Percentiles rank a stretch among this genome's conserved stretches.
phyloP scores from a whole-genome alignment of 2,888 invertebrate species.

The Hirtodrosophila histrioides region DNA sequence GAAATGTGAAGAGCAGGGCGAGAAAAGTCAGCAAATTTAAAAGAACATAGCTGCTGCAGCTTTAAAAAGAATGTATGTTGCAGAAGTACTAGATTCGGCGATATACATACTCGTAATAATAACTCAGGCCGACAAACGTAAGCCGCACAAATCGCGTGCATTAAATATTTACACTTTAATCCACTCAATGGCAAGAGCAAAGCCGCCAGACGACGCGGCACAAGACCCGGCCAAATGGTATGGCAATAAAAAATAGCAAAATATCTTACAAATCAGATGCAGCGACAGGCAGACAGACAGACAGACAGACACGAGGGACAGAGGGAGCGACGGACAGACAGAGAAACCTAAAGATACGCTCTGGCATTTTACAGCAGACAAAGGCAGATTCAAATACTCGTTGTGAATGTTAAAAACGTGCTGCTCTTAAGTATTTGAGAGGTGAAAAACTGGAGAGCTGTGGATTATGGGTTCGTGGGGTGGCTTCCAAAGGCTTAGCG shows the following conservation, averaged over 20 bases:
- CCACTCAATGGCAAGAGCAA: slow-evolving; percentile 75
- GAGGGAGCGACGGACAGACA: slow-evolving; percentile 33
- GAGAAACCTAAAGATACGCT: slow-evolving; percentile 32
- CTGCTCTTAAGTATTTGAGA: slow-evolving; percentile 31
- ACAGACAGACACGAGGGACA: slow-evolving; percentile 36
- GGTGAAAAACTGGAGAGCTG: slow-evolving; percentile 12
- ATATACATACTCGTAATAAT: slow-evolving; percentile 48
- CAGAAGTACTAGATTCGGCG: slow-evolving; percentile 12
- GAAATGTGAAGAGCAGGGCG: slow-evolving; percentile 17
- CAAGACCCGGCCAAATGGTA: slow-evolving; percentile 47
- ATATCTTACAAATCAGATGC: slow-evolving; percentile 74
- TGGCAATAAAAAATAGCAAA: slow-evolving; percentile 77
- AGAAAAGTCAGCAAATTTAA: slow-evolving; percentile 25
- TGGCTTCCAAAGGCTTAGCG: slow-evolving; percentile 49
- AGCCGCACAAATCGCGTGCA: slow-evolving; percentile 71
- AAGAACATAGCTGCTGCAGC: not conserved
- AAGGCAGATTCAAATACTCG: slow-evolving; percentile 53
- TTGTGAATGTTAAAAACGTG: slow-evolving; percentile 70
- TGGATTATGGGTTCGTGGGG: not conserved
- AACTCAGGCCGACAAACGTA: slow-evolving; percentile 62
- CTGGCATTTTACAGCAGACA: slow-evolving; percentile 62
- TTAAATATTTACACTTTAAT: slow-evolving; percentile 78
- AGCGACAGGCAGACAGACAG: slow-evolving; percentile 45
- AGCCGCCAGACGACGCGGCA: slow-evolving; percentile 52
- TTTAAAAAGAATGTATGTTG: slow-evolving; percentile 7